Evolutionary conservation across 2,888 invertebrate genomes (phyloP), one percentile per base, ranked within the genome.

Genomic region (Agrenia bidenticulata): DNA sequence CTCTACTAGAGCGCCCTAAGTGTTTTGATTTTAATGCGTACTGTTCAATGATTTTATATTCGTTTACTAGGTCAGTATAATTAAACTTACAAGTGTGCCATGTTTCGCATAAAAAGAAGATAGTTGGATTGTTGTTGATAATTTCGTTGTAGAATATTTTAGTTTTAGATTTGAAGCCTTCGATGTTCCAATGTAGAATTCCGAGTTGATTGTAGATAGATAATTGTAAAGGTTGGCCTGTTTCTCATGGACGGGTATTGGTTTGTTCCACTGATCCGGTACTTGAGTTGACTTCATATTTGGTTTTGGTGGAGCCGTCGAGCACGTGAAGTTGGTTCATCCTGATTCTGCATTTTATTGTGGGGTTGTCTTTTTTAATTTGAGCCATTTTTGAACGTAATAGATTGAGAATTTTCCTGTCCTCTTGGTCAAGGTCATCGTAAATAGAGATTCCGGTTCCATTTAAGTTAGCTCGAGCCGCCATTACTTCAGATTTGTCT

Each of bases 141-240:
- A 45, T 45, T 45, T 45, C 7, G 19, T 45, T 45, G 19, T 9
- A 45, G 15, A 45, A 45, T 4, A 15, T 17, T 15, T 19, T 45
- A 15, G n/a, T 19, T 19, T 45, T 45, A 9, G 45, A 45, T 45
- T 45, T 45, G 7, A 45, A 7, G 4, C 45, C 45, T 9, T 45
- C 45, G 19, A 45, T 45, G 19, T 45, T 45, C 45, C 45, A 45
- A 15, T 9, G 15, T 4, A 45, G 45, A 45, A 45, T 45, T 45
- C 15, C 4, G 15, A 45, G 19, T 32, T 32, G 32, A 11, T 32
- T 32, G 32, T 32, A 32, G 32, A 7, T 32, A 7, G 5, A n/a
- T 32, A 11, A 32, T 32, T 32, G 32, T 32, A 32, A 32, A 32
- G 32, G 32, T 11, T 11, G 32, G 32, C 32, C 32, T 4, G 5